Evolutionary conservation across 2,888 invertebrate species (phyloP).

Genomic region (Agrotis segetum): DNA sequence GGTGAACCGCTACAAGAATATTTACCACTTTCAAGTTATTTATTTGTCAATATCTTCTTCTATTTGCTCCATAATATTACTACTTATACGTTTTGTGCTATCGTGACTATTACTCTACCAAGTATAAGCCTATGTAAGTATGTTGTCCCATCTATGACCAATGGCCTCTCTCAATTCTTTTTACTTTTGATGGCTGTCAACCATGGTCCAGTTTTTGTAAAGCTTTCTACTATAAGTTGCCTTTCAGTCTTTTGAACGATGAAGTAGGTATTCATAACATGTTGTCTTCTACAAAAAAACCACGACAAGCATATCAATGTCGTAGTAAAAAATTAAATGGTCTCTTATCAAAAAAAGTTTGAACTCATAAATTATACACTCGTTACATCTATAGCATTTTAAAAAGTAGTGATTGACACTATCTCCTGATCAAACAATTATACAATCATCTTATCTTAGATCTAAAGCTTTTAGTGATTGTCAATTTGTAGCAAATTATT

Average conservation of each 20-base stretch:
- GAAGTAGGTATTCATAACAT: background rate
- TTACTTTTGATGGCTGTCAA: background rate
- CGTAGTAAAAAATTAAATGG: background rate
- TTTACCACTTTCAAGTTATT: background rate
- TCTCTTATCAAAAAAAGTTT: constrained; percentile 11
- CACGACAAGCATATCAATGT: constrained; percentile 8
- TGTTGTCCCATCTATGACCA: background rate
- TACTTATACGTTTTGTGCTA: too few relatives aligned
- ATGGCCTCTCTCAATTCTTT: background rate
- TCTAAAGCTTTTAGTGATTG: background rate
- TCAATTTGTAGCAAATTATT: background rate
- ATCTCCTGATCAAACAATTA: constrained; percentile 36
- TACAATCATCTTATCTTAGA: constrained; percentile 14
- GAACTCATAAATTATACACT: constrained; percentile 22
- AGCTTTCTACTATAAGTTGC: background rate
- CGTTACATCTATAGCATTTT: constrained; percentile 10
- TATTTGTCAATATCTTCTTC: background rate
- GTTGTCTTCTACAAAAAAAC: background rate
- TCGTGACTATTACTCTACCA: too few relatives aligned
- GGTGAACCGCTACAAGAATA: too few relatives aligned
- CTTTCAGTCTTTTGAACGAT: background rate
- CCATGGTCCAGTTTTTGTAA: too few relatives aligned
- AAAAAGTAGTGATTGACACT: constrained; percentile 19
- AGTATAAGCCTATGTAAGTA: too few relatives aligned
- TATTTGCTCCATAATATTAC: background rate